Base-by-base conservation (phyloP, 2,797 vertebrate species). In the Chaetophractus vellerosus region DNA sequence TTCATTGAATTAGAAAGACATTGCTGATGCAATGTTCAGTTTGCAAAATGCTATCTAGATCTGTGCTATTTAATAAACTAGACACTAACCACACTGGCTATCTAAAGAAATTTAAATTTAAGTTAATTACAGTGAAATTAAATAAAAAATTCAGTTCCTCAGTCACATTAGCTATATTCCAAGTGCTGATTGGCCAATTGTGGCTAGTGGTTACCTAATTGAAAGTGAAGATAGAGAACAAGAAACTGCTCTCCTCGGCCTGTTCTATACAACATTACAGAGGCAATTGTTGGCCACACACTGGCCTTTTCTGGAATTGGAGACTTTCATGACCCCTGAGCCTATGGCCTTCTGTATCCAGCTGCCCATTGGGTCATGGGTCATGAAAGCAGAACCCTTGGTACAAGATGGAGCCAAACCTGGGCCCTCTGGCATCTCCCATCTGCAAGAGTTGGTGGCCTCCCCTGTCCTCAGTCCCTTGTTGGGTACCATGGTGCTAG, bases 1-100 rank as follows among this genome's bases (percentile, higher is more conserved):
- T 76, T 83, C 55, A 61, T 41, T 59, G 57, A 72, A 72, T 52
- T 71, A 71, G 50, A 75, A 91, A 94, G 88, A 90, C 21, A 16
- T 61, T 78, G 63, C 15, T 45, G 50, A 23, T 36, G 55, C 68
- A 90, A 14, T 33, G 61, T 21, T 57, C 59, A 19, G 21, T 75
- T 86, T 87, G 68, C 15, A 38, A 75, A 66, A 75, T 86, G 26
- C 59, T 48, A 8, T 41, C 33, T 50, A 59, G 48, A 59, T 41
- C 19, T 80, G 33, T 23, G 5, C 15, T 66, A 2, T 74, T 69
- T 71, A 80, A 80, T 57, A 74, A 0, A 63, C 24, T 86, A 80
- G 59, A 23, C 36, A 38, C 28, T 86, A 80, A 63, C 57, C 71
- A 76, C 41, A 45, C 50, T 66, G 19, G 50, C 33, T 50, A 59